phyloP scores from a whole-genome alignment of 2,888 invertebrate species.

The Orthosia gothica region DNA sequence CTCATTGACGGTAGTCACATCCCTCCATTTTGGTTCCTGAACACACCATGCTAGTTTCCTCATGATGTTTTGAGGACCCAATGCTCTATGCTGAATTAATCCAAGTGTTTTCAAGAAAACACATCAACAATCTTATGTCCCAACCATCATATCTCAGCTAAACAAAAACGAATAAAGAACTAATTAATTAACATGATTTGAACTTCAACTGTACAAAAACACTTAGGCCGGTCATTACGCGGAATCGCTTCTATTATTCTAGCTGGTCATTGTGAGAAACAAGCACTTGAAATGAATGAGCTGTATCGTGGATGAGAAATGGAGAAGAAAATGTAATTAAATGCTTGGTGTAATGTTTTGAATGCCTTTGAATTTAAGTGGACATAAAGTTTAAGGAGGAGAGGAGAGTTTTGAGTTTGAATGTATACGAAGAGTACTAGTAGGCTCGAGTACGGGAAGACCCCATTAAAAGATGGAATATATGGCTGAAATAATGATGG shows the following conservation, averaged over 20 bases:
- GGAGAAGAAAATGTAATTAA: constrained; percentile 20
- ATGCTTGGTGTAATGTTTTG: constrained; percentile 11
- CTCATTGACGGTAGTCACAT: too few relatives aligned
- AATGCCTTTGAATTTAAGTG: constrained; percentile 19
- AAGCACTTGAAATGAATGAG: constrained; percentile 31
- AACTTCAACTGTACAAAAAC: constrained; percentile 33
- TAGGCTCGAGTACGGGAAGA: too few relatives aligned
- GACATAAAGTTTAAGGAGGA: too few relatives aligned
- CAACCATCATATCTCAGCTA: background rate
- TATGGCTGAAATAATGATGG: too few relatives aligned
- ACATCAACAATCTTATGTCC: background rate
- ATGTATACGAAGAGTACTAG: too few relatives aligned
- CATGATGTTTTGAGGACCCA: background rate
- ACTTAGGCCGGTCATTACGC: constrained; percentile 40
- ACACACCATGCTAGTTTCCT: too few relatives aligned
- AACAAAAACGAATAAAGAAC: constrained; percentile 17
- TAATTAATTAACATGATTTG: constrained; percentile 48
- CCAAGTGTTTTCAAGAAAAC: background rate
- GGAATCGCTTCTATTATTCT: constrained; percentile 37
- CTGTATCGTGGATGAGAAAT: constrained; percentile 21
- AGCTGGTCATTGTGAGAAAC: constrained; percentile 31
- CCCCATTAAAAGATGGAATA: too few relatives aligned
- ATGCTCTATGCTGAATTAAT: background rate
- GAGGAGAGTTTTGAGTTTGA: too few relatives aligned
- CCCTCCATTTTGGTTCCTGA: too few relatives aligned